Evolutionary conservation across 2,888 invertebrate genomes (phyloP).

Genomic region (Tenthredo livida): DNA sequence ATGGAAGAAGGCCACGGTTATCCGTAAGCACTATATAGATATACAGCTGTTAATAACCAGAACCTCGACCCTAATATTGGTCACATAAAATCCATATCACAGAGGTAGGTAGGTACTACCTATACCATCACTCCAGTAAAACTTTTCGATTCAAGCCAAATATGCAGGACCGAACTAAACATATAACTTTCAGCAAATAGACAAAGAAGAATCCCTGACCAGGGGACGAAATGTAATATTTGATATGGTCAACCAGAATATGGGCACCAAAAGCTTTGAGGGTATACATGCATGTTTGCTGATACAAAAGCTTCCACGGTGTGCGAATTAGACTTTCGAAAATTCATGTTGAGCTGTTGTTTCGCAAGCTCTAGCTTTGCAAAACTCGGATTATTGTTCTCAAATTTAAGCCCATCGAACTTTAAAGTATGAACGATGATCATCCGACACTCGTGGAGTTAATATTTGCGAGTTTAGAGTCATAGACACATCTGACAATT

Average conservation of each 20-base stretch:
- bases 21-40: not conserved
- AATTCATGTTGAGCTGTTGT: not conserved
- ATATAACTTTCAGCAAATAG: not conserved
- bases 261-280: not conserved
- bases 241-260: not conserved
- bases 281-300: no score
- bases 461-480: not conserved
- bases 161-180: not conserved
- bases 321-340: not conserved
- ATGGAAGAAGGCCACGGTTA: constrained; percentile 15
- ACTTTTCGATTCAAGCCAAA: not conserved
- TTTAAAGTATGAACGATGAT: not conserved
- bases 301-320: not conserved
- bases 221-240: not conserved
- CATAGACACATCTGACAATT: not conserved
- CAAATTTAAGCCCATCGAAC: not conserved
- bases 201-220: not conserved
- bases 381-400: not conserved
- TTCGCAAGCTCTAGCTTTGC: not conserved
- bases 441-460: not conserved
- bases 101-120: not conserved
- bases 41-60: not conserved
- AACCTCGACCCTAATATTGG: not conserved
- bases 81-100: not conserved
- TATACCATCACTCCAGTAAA: not conserved